Evolutionary conservation across 2,888 invertebrate genomes (phyloP).

Genomic region (Ochropleura leucogaster): DNA sequence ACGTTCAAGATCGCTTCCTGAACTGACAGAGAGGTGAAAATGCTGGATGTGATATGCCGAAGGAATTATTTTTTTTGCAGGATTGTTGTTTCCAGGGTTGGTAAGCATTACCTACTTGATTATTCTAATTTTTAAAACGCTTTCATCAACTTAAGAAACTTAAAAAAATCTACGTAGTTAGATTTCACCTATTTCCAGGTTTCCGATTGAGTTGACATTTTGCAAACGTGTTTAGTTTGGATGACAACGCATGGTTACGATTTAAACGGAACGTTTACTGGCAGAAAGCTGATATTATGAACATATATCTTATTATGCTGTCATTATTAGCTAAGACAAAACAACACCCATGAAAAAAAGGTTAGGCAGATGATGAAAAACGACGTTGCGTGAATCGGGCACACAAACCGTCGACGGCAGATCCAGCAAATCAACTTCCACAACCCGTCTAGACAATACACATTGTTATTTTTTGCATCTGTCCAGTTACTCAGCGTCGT

Average conservation of each 20-base stretch:
- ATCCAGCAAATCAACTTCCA: constrained; percentile 57
- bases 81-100: no score
- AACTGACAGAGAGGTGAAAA: constrained; percentile 8
- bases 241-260: no score
- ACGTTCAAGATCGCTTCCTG: constrained; percentile 40
- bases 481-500: constrained; percentile 44
- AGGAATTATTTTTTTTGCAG: background rate
- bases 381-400: background rate
- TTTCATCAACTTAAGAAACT: background rate
- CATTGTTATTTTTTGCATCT: constrained; percentile 74
- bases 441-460: constrained; percentile 69
- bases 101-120: background rate
- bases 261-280: no score
- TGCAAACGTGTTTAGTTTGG: no score
- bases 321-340: no score
- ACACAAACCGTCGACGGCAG: constrained; percentile 28
- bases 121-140: background rate
- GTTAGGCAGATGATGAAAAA: no score
- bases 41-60: constrained; percentile 21
- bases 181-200: no score
- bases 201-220: no score
- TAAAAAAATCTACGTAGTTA: background rate
- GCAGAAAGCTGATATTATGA: no score
- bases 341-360: no score
- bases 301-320: no score